Conservation (phyloP, 2,797 vertebrate genomes). For the Characodon lateralis region DNA sequence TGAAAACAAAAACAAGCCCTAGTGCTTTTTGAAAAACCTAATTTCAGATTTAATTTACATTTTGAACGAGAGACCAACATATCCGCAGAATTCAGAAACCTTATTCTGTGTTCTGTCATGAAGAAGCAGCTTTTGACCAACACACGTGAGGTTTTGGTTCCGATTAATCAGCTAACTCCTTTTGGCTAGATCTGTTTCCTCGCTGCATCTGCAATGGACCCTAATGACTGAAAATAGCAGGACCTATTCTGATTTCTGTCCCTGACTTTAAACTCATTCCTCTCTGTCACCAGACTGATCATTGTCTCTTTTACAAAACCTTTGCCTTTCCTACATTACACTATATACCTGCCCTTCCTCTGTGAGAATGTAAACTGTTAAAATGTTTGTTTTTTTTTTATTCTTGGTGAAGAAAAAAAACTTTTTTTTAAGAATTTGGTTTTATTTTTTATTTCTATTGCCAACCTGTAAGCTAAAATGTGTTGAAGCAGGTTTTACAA, state of each 20-base stretch:
- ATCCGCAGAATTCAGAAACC: constrained; percentile 21
- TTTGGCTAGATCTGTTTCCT: not conserved
- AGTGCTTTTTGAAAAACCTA: not conserved
- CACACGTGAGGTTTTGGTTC: not conserved
- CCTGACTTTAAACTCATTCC: not conserved
- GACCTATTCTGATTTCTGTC: not conserved
- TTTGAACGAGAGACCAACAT: not conserved
- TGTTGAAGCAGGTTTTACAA: constrained; percentile 78
- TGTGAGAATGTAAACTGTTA: constrained; percentile 65
- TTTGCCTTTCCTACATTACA: constrained; percentile 42
- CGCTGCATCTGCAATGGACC: not conserved
- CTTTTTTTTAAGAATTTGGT: constrained; percentile 68
- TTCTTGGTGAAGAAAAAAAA: constrained; percentile 61
- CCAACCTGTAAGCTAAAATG: constrained; percentile 72
- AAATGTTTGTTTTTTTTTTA: constrained; percentile 64
- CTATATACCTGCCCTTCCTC: constrained; percentile 64
- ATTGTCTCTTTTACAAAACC: constrained; percentile 36
- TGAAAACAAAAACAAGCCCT: not conserved
- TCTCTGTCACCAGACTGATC: not conserved
- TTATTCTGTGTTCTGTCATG: not conserved
- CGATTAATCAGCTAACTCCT: not conserved
- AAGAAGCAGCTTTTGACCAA: constrained; percentile 12
- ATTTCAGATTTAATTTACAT: not conserved
- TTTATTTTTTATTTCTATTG: constrained; percentile 77
- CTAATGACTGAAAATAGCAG: not conserved